These are phyloP conservation scores for Penaeus indicus DNA, from an alignment of 1,140 invertebrate species.

Conservation along the genomic window DNA sequence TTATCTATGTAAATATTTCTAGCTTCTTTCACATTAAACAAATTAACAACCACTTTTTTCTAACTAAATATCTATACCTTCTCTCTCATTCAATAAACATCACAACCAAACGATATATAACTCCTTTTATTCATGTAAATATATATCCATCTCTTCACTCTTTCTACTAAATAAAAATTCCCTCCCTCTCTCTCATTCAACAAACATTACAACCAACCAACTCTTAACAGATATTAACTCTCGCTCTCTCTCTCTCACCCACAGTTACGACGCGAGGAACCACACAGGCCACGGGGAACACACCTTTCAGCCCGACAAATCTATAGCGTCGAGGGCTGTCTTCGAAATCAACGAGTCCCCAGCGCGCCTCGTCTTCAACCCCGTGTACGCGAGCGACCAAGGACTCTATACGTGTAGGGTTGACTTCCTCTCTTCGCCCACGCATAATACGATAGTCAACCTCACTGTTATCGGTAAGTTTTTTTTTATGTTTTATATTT, in stretches of 20 bases:
- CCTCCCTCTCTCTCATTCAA: neutral
- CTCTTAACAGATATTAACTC: neutral
- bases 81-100: no score
- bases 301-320: slow-evolving; percentile 43
- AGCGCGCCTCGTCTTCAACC: slow-evolving; percentile 53
- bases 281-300: neutral
- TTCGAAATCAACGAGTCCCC: slow-evolving; percentile 52
- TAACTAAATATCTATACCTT: neutral
- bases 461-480: slow-evolving; percentile 71
- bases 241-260: neutral
- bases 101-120: neutral
- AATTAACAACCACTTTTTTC: neutral
- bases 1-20: neutral
- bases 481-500: neutral
- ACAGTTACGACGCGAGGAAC: slow-evolving; percentile 57
- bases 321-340: slow-evolving; percentile 8
- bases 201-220: neutral
- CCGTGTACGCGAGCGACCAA: slow-evolving; percentile 57
- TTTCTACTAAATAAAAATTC: neutral
- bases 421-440: slow-evolving; percentile 71
- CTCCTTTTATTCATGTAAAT: no score
- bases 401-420: slow-evolving; percentile 72
- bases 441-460: slow-evolving; percentile 70
- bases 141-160: neutral
- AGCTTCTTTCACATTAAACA: neutral